Base-by-base conservation (phyloP, 1,140 invertebrate genomes). In the Papilio helenus region DNA sequence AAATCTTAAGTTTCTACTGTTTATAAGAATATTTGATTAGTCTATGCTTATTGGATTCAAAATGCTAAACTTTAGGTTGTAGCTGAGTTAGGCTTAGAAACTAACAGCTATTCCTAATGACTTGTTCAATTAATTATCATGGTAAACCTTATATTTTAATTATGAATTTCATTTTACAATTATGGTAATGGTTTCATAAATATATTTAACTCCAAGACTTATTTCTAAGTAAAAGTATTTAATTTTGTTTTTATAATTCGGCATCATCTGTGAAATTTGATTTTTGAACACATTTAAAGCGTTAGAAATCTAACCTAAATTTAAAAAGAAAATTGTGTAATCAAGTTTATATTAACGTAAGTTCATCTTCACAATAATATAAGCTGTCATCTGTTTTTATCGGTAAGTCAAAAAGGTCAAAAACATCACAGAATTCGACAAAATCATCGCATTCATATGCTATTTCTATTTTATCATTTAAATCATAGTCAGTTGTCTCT, bases 331-430 rank as follows among this genome's bases (percentile, higher is more conserved):
- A 1, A 34, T 68, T 68, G 16, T 68, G 9, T 68, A 29, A 68
- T 29, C 29, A 14, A 16, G 5, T 65, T 65, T 20, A 65, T 65
- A 68, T 68, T 34, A 68, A 29, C 29, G 8, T 51, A 23, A 46
- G 26, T 5, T 74, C 72, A 8, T 74, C 44, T 29, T 26, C 42
- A 44, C 26, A 68, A 68, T 26, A 74, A 74, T 51, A 74, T 49
- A 74, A 74, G 20, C 9, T 49, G 14, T 49, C 44, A 16, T 26
- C 44, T 3, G 44, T 26, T 5, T 74, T 74, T 74, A 26, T 74
- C 4, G 39, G 72, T 74, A 74, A 26, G 20, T 74, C 72, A 74
- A 46, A 74, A 46, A 74, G 18, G 16, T 74, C 72, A n/a, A 74
- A 46, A 74, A 26, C 72, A 16, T 74, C 39, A 68, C 26, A 68